Conservation (phyloP, 2,113 vertebrate genomes). For the Eidolon helvum region DNA sequence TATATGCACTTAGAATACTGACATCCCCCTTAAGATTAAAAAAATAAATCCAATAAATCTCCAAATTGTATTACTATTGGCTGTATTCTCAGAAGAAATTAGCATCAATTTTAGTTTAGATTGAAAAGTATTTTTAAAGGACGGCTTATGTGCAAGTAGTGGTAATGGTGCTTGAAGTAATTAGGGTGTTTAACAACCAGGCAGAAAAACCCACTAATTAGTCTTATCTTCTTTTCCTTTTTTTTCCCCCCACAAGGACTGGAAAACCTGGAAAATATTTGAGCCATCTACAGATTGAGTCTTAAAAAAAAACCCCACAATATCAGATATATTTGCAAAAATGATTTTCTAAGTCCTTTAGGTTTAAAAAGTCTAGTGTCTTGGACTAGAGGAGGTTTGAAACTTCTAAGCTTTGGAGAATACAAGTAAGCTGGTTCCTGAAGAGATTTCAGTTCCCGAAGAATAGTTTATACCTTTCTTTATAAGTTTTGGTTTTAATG, state of each 20-base stretch:
- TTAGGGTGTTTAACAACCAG: conserved; percentile 64
- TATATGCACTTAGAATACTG: conserved; percentile 30
- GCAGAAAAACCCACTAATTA: conserved; percentile 41
- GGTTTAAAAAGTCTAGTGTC: neutral
- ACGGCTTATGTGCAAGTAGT: conserved; percentile 13
- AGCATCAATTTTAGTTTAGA: conserved; percentile 61
- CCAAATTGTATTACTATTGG: conserved; percentile 64
- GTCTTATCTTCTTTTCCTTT: neutral
- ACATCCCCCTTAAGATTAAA: conserved; percentile 63
- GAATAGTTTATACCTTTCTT: neutral
- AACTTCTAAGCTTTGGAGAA: neutral
- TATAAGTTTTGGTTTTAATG: neutral
- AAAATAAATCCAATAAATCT: conserved; percentile 57
- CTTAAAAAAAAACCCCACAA: neutral
- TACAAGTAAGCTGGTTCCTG: neutral
- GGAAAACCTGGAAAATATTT: neutral
- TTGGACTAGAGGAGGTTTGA: neutral
- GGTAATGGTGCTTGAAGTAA: conserved; percentile 59
- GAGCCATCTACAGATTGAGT: neutral
- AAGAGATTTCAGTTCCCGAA: neutral
- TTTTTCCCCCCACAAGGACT: neutral
- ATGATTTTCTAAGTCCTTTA: neutral
- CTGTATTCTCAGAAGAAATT: conserved; percentile 62
- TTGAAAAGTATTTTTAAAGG: conserved; percentile 59
- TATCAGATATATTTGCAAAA: conserved; percentile 3